Evolutionary conservation across 1,140 invertebrate species (phyloP).

Genomic region (Epicauta chinensis): DNA sequence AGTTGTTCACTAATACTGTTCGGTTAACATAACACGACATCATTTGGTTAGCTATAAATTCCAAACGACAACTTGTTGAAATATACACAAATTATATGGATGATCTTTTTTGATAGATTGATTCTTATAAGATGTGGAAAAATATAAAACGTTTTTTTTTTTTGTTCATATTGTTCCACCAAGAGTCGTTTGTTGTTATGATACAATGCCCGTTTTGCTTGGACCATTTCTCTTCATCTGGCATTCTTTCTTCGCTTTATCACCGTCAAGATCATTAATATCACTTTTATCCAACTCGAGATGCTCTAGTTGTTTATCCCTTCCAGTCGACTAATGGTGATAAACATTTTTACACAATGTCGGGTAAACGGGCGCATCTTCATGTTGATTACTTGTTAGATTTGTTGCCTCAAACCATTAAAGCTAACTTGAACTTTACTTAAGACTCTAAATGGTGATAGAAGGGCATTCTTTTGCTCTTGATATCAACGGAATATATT

Average conservation of each 20-base stretch:
- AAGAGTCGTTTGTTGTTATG: too few species aligned
- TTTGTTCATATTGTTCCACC: too few species aligned
- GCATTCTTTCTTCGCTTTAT: constrained; percentile 35
- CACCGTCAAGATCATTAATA: constrained; percentile 41
- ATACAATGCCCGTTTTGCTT: constrained; percentile 14
- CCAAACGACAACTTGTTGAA: not conserved
- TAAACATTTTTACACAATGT: constrained; percentile 41
- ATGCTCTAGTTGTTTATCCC: constrained; percentile 39
- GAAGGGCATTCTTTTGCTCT: constrained; percentile 8
- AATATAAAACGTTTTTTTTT: too few species aligned
- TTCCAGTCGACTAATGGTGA: constrained; percentile 41
- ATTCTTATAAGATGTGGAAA: too few species aligned
- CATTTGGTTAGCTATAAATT: constrained; percentile 15
- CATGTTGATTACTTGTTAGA: constrained; percentile 5
- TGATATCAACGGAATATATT: constrained; percentile 1
- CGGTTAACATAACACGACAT: constrained; percentile 19
- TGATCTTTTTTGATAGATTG: too few species aligned
- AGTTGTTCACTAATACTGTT: constrained; percentile 19
- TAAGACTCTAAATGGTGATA: constrained; percentile 15
- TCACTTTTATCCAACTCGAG: constrained; percentile 43
- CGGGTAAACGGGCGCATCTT: constrained; percentile 14
- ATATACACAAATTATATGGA: too few species aligned
- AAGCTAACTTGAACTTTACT: constrained; percentile 22
- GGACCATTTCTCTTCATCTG: constrained; percentile 41
- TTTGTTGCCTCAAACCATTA: constrained; percentile 28